These are phyloP conservation scores for Athalia rosae DNA, from an alignment of 2,888 invertebrate genomes.

Conservation along the genomic window DNA sequence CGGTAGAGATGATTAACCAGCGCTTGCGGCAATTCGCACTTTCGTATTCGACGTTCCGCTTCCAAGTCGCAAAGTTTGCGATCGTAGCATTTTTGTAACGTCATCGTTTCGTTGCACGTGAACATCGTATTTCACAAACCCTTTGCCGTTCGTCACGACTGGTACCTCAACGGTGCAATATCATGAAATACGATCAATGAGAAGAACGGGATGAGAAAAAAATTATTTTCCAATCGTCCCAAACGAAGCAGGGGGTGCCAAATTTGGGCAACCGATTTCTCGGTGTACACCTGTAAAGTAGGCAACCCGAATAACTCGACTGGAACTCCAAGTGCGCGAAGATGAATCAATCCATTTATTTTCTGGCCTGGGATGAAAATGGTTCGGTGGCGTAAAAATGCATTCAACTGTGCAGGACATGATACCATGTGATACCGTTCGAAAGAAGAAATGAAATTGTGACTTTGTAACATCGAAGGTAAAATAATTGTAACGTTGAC, in stretches of 20 bases:
- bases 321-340: not conserved
- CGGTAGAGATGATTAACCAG: not conserved
- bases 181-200: too few relatives aligned
- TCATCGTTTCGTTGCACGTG: not conserved
- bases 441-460: not conserved
- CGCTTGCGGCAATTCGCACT: not conserved
- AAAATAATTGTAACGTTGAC: not conserved
- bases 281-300: slow-evolving; percentile 3
- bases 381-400: too few relatives aligned
- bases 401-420: not conserved
- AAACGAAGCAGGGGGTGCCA: too few relatives aligned
- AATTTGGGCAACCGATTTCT: not conserved
- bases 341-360: not conserved
- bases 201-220: too few relatives aligned
- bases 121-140: too few relatives aligned
- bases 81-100: not conserved
- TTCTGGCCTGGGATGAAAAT: too few relatives aligned
- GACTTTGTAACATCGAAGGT: not conserved
- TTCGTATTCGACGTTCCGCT: slow-evolving; percentile 5
- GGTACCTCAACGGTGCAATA: too few relatives aligned
- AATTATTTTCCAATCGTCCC: not conserved
- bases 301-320: slow-evolving; percentile 12
- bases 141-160: too few relatives aligned
- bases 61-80: not conserved
- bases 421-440: not conserved